Evolutionary conservation across 2,797 vertebrate genomes (phyloP).

Genomic region (Gymnoscopelus microlampas): DNA sequence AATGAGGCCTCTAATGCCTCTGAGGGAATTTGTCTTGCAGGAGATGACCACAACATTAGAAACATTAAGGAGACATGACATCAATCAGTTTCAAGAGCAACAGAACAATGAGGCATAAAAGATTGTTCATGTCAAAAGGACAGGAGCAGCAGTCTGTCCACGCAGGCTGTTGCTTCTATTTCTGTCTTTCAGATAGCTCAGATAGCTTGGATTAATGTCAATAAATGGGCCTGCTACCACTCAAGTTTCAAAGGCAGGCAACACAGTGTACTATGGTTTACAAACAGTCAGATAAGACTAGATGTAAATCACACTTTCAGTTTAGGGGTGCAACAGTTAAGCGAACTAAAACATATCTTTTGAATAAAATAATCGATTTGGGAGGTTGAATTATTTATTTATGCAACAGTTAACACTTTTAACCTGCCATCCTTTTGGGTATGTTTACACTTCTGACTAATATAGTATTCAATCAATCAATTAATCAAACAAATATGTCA

Average conservation of each 20-base stretch:
- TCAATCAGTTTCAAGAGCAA: constrained; percentile 39
- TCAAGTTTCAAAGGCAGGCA: constrained; percentile 24
- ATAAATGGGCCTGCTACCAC: constrained; percentile 39
- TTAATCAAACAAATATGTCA: too few species aligned
- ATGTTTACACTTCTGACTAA: too few species aligned
- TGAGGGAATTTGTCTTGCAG: constrained; percentile 29
- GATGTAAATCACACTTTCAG: too few species aligned
- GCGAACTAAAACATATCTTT: too few species aligned
- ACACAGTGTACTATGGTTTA: neutral
- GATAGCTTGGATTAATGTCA: constrained; percentile 36
- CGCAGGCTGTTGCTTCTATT: constrained; percentile 54
- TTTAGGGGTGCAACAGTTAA: too few species aligned
- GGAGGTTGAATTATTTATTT: too few species aligned
- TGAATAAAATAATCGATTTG: too few species aligned
- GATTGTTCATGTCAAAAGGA: constrained; percentile 35
- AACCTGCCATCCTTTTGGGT: too few species aligned
- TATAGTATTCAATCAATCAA: too few species aligned
- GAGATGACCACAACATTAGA: constrained; percentile 32
- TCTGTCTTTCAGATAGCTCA: constrained; percentile 30
- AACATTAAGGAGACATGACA: constrained; percentile 33
- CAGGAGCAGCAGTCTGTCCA: constrained; percentile 6
- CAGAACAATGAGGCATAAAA: constrained; percentile 23
- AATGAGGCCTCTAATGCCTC: neutral
- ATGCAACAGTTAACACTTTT: too few species aligned
- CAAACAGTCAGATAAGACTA: neutral